Percentiles rank a stretch among this genome's conserved stretches.
Evolutionary conservation across 1,140 invertebrate species (phyloP).

Genomic region (Heliconius himera): DNA sequence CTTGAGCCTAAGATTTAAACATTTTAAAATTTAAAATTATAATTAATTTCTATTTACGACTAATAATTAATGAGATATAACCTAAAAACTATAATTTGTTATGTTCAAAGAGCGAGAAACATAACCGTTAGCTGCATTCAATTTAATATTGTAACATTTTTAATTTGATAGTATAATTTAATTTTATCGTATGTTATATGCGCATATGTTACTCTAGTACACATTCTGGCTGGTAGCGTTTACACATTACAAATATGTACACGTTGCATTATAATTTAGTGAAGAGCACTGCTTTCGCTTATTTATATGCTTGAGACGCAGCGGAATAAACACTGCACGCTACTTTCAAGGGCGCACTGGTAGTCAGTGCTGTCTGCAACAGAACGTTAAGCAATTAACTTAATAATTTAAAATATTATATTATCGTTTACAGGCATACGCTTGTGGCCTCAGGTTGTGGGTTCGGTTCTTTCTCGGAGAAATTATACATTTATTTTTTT

Average conservation of each 20-base stretch:
- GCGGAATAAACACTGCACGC: neutral
- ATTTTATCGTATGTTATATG: neutral
- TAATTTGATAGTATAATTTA: neutral
- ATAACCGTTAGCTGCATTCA: neutral
- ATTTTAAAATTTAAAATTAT: neutral
- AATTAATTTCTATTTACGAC: neutral
- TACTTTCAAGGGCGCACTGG: slow-evolving; percentile 22
- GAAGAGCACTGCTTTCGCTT: slow-evolving; percentile 42
- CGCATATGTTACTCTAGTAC: neutral
- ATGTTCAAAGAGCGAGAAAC: neutral
- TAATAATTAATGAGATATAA: neutral
- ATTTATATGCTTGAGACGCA: slow-evolving; percentile 36
- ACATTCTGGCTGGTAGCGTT: slow-evolving; percentile 11
- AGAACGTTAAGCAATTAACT: neutral
- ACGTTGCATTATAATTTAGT: slow-evolving; percentile 41
- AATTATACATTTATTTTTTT: too few relatives aligned
- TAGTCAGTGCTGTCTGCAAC: neutral
- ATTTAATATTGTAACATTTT: slow-evolving; percentile 1
- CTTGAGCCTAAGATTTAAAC: neutral
- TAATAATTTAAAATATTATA: too few relatives aligned
- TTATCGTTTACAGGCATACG: too few relatives aligned
- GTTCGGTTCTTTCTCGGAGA: too few relatives aligned
- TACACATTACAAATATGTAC: slow-evolving; percentile 35
- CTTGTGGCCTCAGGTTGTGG: too few relatives aligned
- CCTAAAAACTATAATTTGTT: neutral